Evolutionary conservation across 2,113 vertebrate genomes (phyloP).

Genomic region (Albula goreensis): DNA sequence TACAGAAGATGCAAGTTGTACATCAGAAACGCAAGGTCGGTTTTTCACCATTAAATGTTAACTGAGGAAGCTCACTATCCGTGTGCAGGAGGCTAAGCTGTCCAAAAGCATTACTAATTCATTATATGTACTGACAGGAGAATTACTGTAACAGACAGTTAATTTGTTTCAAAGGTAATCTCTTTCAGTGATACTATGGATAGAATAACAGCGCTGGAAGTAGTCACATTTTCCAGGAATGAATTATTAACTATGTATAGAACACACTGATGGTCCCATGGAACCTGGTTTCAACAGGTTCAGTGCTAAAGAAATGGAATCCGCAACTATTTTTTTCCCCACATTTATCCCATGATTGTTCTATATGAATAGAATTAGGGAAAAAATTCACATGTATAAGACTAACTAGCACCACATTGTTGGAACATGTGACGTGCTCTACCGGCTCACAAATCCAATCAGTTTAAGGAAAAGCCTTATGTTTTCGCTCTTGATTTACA

Average conservation of each 20-base stretch:
- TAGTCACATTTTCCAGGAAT: not conserved
- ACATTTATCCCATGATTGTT: no score
- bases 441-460: not conserved
- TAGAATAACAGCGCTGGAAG: not conserved
- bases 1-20: no score
- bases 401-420: not conserved
- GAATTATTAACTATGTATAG: not conserved
- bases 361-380: not conserved
- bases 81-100: not conserved
- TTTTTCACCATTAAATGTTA: not conserved
- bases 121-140: not conserved
- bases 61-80: not conserved
- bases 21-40: no score
- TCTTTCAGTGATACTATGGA: not conserved
- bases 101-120: not conserved
- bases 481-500: not conserved
- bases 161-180: not conserved
- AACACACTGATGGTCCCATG: not conserved
- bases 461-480: not conserved
- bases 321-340: no score
- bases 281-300: not conserved
- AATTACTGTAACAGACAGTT: not conserved
- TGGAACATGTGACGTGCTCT: not conserved
- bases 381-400: not conserved
- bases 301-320: no score